Base-by-base conservation (phyloP, 37 sponge, comb jelly and placozoan species). In the Agelas oroides region DNA sequence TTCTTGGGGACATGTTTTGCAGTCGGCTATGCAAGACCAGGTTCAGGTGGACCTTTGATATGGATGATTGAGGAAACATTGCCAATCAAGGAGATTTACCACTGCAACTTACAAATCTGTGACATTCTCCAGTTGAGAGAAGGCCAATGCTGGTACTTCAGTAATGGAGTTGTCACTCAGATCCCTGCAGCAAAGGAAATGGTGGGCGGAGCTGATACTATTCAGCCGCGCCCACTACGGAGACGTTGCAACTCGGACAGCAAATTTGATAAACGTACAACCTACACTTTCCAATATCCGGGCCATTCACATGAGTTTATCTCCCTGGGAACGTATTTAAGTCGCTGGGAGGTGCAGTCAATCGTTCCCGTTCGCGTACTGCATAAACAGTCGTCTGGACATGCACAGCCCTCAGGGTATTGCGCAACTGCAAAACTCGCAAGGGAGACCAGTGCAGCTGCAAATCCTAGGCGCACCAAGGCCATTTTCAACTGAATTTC, bases 301-400 rank as follows among this genome's bases (percentile, higher is more conserved):
- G 88, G 82, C 81, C 88, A 80, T 15, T 64, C 53, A 52, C 88
- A 87, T 0, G 69, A 54, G 57, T 80, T 80, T 21, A 87, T 12
- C 32, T 72, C 82, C 37, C 37, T 30, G 12, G 88, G 88, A 5
- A 87, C 58, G n/a, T 37, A 24, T 16, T 5, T 31, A 20, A 87
- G 76, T 13, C 30, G 37, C 15, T 41, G 35, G 13, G 21, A 46
- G 0, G 77, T 53, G 41, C 92, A 91, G 57, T 86, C 83, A 12
- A 91, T 91, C 1, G 33, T 71, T 36, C 65, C 71, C 1, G 39
- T 52, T 15, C 19, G 23, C 57, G 41, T 3, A 31, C 36, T 62
- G 53, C 87, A 87, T 32, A 63, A 21, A 54, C 87, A 87, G 0
- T 41, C 31, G 5, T 71, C 62, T 31, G 87, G 87, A 64, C 87